Percentiles rank a stretch among this genome's conserved stretches.
Conservation (phyloP, 2,797 vertebrate genomes). For the Myotis pilosus region DNA sequence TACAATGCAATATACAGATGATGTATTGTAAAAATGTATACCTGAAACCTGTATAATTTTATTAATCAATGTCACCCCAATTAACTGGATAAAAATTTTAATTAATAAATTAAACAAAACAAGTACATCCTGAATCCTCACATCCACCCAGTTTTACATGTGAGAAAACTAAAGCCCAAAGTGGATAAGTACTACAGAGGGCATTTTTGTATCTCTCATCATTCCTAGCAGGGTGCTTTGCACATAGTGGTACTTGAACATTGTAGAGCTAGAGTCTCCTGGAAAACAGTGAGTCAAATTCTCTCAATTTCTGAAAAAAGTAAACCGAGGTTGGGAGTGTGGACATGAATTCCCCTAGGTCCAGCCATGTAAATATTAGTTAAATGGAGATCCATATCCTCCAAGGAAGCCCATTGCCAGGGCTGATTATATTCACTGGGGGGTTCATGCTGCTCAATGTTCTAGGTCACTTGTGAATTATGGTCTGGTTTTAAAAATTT, state of each 20-base stretch:
- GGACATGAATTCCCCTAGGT: background rate
- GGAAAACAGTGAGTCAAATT: background rate
- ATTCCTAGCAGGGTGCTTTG: background rate
- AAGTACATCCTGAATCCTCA: background rate
- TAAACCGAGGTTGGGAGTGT: background rate
- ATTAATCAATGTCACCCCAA: background rate
- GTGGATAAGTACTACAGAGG: background rate
- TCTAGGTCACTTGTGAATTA: background rate
- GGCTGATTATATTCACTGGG: background rate
- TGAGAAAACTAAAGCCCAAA: background rate
- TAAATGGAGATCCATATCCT: background rate
- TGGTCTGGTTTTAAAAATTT: background rate
- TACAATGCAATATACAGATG: background rate
- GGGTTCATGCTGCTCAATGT: background rate
- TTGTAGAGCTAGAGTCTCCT: background rate
- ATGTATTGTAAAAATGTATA: background rate
- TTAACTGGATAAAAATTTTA: background rate
- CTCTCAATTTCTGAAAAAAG: background rate
- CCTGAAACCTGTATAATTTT: background rate
- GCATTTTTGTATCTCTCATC: background rate
- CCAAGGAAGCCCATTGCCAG: background rate
- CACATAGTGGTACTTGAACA: too few relatives aligned
- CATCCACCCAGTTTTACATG: background rate
- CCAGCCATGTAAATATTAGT: background rate
- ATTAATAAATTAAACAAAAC: background rate